phyloP scores from a whole-genome alignment of 2,888 invertebrate species.

The Brenthis daphne region DNA sequence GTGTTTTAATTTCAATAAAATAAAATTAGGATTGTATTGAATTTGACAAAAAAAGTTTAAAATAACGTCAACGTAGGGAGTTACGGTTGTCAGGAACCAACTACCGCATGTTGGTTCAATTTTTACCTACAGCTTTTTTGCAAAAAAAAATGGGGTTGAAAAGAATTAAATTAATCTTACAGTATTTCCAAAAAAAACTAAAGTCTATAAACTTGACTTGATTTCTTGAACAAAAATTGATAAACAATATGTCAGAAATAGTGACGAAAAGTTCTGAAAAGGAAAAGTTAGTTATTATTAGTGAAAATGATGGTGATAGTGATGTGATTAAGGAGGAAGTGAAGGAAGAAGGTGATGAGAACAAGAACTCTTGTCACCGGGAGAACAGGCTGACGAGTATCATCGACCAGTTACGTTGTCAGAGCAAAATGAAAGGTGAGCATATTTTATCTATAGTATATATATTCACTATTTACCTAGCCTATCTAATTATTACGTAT shows the following conservation, averaged over 20 bases:
- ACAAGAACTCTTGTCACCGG: slow-evolving; percentile 53
- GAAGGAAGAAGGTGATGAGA: slow-evolving; percentile 54
- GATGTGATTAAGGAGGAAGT: slow-evolving; percentile 43
- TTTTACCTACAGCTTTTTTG: not conserved
- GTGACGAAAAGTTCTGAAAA: slow-evolving; percentile 40
- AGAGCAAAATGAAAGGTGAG: slow-evolving; percentile 72
- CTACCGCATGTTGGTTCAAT: not conserved
- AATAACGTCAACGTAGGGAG: too few relatives aligned
- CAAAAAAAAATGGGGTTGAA: too few relatives aligned
- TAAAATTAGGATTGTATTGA: too few relatives aligned
- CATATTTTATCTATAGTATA: not conserved
- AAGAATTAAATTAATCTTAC: too few relatives aligned
- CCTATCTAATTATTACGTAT: not conserved
- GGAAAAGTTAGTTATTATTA: slow-evolving; percentile 17
- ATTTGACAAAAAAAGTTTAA: too few relatives aligned
- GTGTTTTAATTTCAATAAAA: too few relatives aligned
- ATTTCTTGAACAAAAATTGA: too few relatives aligned
- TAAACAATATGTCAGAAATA: slow-evolving; percentile 41
- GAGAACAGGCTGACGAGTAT: slow-evolving; percentile 74
- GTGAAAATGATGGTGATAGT: slow-evolving; percentile 32
- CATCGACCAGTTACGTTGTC: slow-evolving; percentile 75
- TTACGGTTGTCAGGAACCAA: not conserved
- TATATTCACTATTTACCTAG: too few relatives aligned
- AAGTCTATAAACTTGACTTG: too few relatives aligned
- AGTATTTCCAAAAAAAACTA: too few relatives aligned